Percentiles rank a stretch among this genome's conserved stretches.
These are phyloP conservation scores for Brachyhypopomus gauderio DNA, from an alignment of 2,113 vertebrate species.

Conservation along the genomic window DNA sequence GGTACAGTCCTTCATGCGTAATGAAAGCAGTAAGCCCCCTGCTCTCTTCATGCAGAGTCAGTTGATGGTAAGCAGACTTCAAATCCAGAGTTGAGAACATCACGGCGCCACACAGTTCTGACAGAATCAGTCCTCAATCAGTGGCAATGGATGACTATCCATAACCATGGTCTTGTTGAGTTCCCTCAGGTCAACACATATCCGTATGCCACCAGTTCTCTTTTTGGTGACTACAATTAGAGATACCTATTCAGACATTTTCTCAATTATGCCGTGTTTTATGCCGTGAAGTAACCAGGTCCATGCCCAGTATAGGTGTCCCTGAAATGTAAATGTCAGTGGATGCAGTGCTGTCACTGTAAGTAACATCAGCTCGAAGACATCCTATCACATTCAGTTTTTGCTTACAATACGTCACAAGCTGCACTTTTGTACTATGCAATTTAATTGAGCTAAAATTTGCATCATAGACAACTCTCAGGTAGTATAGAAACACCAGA, in stretches of 20 bases:
- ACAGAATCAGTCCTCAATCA: slow-evolving; percentile 15
- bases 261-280: neutral
- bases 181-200: neutral
- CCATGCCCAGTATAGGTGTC: no score
- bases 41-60: slow-evolving; percentile 36
- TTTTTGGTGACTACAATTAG: neutral
- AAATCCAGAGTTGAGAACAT: slow-evolving; percentile 47
- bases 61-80: slow-evolving; percentile 36
- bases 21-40: slow-evolving; percentile 41
- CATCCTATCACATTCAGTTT: neutral
- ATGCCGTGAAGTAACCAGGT: no score
- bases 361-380: neutral
- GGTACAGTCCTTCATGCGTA: slow-evolving; percentile 40
- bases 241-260: neutral
- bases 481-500: neutral
- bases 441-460: neutral
- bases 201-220: no score
- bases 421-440: slow-evolving; percentile 2
- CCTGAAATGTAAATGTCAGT: no score
- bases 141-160: neutral
- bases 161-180: neutral
- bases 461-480: neutral
- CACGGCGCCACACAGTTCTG: slow-evolving; percentile 3
- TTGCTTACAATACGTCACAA: slow-evolving; percentile 9
- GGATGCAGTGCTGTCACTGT: neutral